Conservation (phyloP, 2,113 vertebrate genomes). For the Ammodytes marinus region DNA sequence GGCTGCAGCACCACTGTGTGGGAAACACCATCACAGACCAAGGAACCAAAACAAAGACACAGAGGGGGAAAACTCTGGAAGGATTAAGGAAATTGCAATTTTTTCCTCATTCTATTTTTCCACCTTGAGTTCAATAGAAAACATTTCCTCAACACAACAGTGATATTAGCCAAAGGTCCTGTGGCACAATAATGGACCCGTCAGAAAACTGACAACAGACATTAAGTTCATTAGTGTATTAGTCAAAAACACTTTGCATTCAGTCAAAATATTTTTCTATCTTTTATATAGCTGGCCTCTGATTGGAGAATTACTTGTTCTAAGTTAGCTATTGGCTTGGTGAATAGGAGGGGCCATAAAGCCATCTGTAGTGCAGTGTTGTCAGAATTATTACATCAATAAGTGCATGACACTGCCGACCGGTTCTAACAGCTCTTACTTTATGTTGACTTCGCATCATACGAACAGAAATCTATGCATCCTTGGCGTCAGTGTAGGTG, state of each 20-base stretch:
- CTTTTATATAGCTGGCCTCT: constrained; percentile 5
- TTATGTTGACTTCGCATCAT: constrained; percentile 66
- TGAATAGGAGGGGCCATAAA: constrained; percentile 33
- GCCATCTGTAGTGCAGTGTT: constrained; percentile 54
- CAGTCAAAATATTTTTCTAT: constrained; percentile 52
- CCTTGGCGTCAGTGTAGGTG: constrained; percentile 59
- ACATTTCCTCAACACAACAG: constrained; percentile 68
- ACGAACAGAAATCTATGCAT: constrained; percentile 55
- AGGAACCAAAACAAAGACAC: constrained; percentile 72
- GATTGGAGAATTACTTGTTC: constrained; percentile 43
- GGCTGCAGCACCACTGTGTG: constrained; percentile 68
- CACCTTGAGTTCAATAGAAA: constrained; percentile 54
- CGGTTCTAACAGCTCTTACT: constrained; percentile 57
- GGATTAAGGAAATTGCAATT: constrained; percentile 70
- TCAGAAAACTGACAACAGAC: constrained; percentile 33
- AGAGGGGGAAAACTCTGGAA: constrained; percentile 37
- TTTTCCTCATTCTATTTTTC: constrained; percentile 52
- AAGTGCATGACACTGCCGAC: constrained; percentile 52
- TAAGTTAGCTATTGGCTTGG: constrained; percentile 35
- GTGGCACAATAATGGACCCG: constrained; percentile 50
- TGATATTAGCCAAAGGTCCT: constrained; percentile 43
- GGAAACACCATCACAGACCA: constrained; percentile 71
- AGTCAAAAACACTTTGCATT: constrained; percentile 49
- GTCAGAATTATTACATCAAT: constrained; percentile 58
- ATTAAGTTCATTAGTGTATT: constrained; percentile 26